These are phyloP conservation scores for Eulemur coronatus DNA, from an alignment of 2,797 vertebrate genomes.

Conservation along the genomic window DNA sequence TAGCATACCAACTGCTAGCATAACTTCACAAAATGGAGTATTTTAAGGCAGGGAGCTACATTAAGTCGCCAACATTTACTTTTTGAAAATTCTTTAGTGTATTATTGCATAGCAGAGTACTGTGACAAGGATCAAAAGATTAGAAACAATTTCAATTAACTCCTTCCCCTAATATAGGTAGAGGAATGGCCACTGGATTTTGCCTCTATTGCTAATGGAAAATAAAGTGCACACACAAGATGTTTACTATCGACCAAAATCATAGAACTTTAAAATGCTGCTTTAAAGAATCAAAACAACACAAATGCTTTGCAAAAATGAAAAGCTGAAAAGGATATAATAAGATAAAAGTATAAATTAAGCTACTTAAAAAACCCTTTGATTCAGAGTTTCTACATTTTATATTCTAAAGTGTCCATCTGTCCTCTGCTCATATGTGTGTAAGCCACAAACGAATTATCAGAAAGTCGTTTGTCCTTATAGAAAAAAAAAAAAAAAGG, in stretches of 20 bases:
- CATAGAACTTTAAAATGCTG: conserved; percentile 8
- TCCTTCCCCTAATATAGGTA: conserved; percentile 76
- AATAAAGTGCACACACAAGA: not conserved
- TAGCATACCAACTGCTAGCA: not conserved
- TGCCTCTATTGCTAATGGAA: not conserved
- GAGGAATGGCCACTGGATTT: not conserved
- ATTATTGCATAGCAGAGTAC: conserved; percentile 88
- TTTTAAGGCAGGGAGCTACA: conserved; percentile 55
- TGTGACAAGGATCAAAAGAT: conserved; percentile 92
- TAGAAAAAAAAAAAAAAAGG: not conserved
- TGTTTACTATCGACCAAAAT: not conserved
- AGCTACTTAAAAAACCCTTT: not conserved
- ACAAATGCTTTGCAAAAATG: not conserved
- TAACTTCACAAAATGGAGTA: conserved; percentile 37
- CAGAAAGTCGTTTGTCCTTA: not conserved
- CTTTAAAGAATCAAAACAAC: not conserved
- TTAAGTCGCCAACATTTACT: conserved; percentile 74
- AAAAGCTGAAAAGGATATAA: not conserved
- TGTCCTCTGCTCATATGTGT: not conserved
- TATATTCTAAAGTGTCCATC: not conserved
- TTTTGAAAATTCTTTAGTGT: conserved; percentile 89
- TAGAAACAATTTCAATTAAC: conserved; percentile 87
- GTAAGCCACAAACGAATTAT: not conserved
- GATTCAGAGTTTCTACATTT: not conserved
- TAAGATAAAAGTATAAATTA: not conserved